Evolutionary conservation across 2,113 vertebrate species (phyloP).

Genomic region (Epinephelus moara): DNA sequence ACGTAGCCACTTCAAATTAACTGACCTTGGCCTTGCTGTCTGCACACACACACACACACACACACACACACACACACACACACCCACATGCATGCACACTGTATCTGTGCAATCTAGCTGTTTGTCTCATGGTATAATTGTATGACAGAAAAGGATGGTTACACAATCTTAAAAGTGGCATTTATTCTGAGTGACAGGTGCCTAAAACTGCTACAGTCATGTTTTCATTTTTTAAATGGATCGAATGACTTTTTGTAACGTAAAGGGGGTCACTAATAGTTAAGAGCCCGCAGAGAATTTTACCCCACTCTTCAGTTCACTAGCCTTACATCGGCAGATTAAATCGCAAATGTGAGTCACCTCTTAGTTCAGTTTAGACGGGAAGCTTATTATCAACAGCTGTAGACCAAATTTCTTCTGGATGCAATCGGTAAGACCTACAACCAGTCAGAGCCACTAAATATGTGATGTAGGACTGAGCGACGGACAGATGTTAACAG

Average conservation of each 20-base stretch:
- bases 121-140: neutral
- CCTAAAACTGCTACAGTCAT: neutral
- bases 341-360: too few relatives aligned
- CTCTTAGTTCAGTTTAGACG: too few relatives aligned
- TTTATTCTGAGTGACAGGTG: neutral
- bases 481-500: too few relatives aligned
- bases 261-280: neutral
- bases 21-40: slow-evolving; percentile 71
- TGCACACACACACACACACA: slow-evolving; percentile 3
- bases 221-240: neutral
- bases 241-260: neutral
- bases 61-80: slow-evolving; percentile 6
- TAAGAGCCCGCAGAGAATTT: neutral
- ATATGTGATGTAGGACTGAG: too few relatives aligned
- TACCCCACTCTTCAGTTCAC: neutral
- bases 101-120: neutral
- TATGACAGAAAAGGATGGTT: neutral
- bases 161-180: neutral
- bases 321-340: too few relatives aligned
- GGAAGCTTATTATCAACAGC: too few relatives aligned
- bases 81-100: slow-evolving; percentile 1
- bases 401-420: too few relatives aligned
- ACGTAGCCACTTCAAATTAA: slow-evolving; percentile 71
- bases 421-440: too few relatives aligned
- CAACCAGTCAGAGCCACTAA: too few relatives aligned